Percentiles rank a stretch among this genome's conserved stretches.
Evolutionary conservation across 2,888 invertebrate genomes (phyloP).

Genomic region (Hyposoter dolosus): DNA sequence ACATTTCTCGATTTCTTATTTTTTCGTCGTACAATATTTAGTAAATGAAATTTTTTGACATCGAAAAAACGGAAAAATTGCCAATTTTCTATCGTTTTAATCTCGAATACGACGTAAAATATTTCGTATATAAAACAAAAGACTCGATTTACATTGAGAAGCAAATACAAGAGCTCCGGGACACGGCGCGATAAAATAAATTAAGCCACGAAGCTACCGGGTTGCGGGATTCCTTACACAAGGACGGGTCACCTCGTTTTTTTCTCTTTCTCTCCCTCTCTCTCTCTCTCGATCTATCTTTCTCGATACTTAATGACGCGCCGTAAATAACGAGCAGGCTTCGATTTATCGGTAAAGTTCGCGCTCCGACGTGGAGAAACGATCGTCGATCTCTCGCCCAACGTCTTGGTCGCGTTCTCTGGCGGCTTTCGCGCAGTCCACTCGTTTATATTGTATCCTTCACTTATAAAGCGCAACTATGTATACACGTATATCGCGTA

Average conservation of each 20-base stretch:
- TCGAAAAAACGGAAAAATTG: no score
- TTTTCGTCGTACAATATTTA: background rate
- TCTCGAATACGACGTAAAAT: conserved; percentile 28
- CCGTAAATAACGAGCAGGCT: conserved; percentile 79
- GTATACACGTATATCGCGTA: conserved; percentile 25
- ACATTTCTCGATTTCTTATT: background rate
- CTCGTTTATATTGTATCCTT: conserved; percentile 63
- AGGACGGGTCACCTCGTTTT: conserved; percentile 63
- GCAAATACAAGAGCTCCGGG: conserved; percentile 21
- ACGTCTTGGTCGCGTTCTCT: conserved; percentile 10
- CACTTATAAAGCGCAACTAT: conserved; percentile 61
- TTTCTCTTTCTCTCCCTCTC: conserved; percentile 43
- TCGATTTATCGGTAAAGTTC: conserved; percentile 77
- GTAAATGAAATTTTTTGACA: no score
- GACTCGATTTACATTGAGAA: conserved; percentile 26
- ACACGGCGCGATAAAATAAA: conserved; percentile 82
- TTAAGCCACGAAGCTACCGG: conserved; percentile 81
- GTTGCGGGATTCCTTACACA: conserved; percentile 73
- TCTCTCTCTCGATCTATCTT: conserved; percentile 50
- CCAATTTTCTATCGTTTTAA: no score
- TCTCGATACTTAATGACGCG: conserved; percentile 77
- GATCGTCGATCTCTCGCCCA: conserved; percentile 62
- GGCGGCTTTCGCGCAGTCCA: conserved; percentile 54
- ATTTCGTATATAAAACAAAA: conserved; percentile 16
- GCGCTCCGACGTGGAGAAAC: conserved; percentile 67